Conservation (phyloP, 2,888 invertebrate genomes). For the Lapara coniferarum region DNA sequence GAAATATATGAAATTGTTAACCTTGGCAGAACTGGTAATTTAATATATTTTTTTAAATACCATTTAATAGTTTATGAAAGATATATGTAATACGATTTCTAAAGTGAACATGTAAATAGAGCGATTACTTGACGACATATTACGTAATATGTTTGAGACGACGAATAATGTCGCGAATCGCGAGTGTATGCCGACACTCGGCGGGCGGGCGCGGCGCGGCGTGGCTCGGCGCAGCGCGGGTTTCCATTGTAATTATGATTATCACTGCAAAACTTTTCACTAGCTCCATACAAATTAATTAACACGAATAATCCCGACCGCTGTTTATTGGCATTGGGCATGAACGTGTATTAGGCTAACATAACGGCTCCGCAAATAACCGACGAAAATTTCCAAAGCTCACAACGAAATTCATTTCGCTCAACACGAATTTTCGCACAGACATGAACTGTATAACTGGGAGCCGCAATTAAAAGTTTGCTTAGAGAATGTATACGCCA, state of each 20-base stretch:
- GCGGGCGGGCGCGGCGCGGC: not conserved
- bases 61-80: no score
- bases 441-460: conserved; percentile 68
- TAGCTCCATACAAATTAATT: conserved; percentile 6
- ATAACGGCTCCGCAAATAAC: conserved; percentile 49
- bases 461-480: conserved; percentile 79
- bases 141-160: conserved; percentile 1
- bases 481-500: conserved; percentile 67
- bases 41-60: no score
- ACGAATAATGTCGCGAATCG: not conserved
- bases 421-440: conserved; percentile 71
- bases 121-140: not conserved
- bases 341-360: conserved; percentile 43
- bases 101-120: not conserved
- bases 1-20: no score
- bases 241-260: not conserved
- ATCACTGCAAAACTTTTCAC: not conserved
- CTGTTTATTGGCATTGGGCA: conserved; percentile 52
- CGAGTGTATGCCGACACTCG: not conserved
- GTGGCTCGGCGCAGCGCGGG: not conserved
- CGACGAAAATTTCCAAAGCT: conserved; percentile 50
- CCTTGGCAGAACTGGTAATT: no score
- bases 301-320: not conserved
- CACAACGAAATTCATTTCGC: conserved; percentile 72
- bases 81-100: not conserved